Percentiles rank a stretch among this genome's conserved stretches.
phyloP scores from a whole-genome alignment of 2,797 vertebrate species.

The Semotilus atromaculatus region DNA sequence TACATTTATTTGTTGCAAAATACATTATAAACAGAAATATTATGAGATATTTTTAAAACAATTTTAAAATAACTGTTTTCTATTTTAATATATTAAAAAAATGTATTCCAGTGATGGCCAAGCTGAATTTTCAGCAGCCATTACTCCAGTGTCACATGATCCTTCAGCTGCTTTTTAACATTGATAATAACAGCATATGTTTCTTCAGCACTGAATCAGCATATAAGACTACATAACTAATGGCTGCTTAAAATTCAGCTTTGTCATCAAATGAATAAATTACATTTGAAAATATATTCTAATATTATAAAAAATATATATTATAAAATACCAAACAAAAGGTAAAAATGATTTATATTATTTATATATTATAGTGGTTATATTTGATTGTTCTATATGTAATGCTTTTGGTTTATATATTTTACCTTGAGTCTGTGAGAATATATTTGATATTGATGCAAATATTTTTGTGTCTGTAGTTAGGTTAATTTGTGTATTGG shows the following conservation, averaged over 20 bases:
- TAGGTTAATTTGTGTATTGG: too few relatives aligned
- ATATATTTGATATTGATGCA: too few relatives aligned
- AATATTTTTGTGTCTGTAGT: too few relatives aligned
- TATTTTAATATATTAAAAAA: too few relatives aligned
- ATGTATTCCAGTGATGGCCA: neutral
- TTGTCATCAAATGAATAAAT: neutral
- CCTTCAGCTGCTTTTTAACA: neutral
- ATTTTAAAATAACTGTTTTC: neutral
- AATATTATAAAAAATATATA: too few relatives aligned
- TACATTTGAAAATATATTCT: neutral
- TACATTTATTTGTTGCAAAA: neutral
- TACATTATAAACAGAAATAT: too few relatives aligned
- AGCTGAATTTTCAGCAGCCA: neutral
- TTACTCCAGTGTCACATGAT: conserved; percentile 1
- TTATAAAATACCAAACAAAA: too few relatives aligned
- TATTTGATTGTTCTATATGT: too few relatives aligned
- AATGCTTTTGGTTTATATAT: too few relatives aligned
- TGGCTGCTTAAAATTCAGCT: neutral
- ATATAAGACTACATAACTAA: neutral
- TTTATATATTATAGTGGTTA: too few relatives aligned
- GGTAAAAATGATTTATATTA: too few relatives aligned
- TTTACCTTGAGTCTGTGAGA: too few relatives aligned
- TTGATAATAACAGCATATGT: neutral
- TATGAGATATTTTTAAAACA: neutral
- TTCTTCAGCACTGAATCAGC: neutral